Evolutionary conservation across 2,888 invertebrate species (phyloP).

Genomic region (Auanema freiburgensis): DNA sequence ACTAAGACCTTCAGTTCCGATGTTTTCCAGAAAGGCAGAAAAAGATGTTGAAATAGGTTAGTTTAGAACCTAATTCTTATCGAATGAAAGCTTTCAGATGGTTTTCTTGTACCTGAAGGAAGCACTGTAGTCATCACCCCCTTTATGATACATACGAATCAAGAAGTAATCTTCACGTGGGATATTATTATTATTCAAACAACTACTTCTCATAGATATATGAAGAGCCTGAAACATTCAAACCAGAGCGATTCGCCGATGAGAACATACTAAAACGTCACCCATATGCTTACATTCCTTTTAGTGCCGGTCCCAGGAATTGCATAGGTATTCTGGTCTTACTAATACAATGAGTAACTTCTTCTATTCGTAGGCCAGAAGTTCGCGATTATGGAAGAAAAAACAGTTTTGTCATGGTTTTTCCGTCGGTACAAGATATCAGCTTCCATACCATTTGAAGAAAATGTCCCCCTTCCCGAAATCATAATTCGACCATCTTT

Average conservation of each 20-base stretch:
- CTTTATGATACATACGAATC: no score
- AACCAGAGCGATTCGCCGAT: slow-evolving; percentile 40
- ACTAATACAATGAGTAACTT: no score
- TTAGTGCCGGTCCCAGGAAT: slow-evolving; percentile 68
- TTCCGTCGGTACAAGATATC: slow-evolving; percentile 60
- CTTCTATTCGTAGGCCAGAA: no score
- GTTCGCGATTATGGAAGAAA: slow-evolving; percentile 56
- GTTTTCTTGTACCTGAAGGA: no score
- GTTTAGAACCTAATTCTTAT: no score
- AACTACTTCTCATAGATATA: slow-evolving; percentile 7
- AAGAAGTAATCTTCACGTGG: slow-evolving; percentile 11
- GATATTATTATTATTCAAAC: neutral
- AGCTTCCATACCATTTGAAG: slow-evolving; percentile 38
- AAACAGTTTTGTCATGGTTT: slow-evolving; percentile 65
- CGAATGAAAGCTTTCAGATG: no score
- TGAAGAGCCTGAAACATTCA: slow-evolving; percentile 23
- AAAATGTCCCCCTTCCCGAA: slow-evolving; percentile 46
- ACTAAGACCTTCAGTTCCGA: no score
- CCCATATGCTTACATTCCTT: slow-evolving; percentile 68
- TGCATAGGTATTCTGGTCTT: slow-evolving; percentile 67
- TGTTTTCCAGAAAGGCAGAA: no score
- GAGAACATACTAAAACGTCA: slow-evolving; percentile 58
- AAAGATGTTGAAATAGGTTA: no score
- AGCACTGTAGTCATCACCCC: no score
- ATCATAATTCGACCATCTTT: slow-evolving; percentile 39